A percentile compares a stretch with the other conserved stretches of the same genome.
phyloP scores from a whole-genome alignment of 2,113 vertebrate species.

The Lamprotornis superbus region DNA sequence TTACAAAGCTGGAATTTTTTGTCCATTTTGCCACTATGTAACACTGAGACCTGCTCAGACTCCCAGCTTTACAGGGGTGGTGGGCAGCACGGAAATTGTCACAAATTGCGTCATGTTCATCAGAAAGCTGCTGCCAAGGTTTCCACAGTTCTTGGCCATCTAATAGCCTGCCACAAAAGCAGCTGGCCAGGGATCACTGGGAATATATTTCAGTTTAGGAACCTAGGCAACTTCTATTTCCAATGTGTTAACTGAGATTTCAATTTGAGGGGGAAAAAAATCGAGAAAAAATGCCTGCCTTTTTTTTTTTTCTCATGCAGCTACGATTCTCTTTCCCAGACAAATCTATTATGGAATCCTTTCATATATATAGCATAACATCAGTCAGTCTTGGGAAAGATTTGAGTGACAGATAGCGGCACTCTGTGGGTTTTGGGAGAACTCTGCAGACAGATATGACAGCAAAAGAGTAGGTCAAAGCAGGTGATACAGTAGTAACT shows the following conservation, averaged over 20 bases:
- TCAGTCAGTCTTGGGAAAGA: neutral
- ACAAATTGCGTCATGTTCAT: neutral
- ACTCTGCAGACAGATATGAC: neutral
- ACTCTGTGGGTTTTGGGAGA: neutral
- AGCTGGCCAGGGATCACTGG: conserved; percentile 9
- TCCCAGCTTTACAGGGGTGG: neutral
- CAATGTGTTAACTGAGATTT: neutral
- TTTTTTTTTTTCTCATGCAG: neutral
- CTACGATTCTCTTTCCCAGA: neutral
- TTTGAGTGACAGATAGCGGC: neutral
- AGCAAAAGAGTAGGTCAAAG: neutral
- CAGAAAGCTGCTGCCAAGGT: neutral
- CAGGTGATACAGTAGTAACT: neutral
- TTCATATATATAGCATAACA: neutral
- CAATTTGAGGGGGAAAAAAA: neutral
- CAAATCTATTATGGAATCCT: neutral
- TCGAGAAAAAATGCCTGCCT: neutral
- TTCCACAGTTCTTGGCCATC: neutral
- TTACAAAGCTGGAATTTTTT: neutral
- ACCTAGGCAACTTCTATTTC: neutral
- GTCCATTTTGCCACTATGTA: neutral
- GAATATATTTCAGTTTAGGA: neutral
- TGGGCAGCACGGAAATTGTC: neutral
- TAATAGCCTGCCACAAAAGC: neutral
- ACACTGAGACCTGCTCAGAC: neutral